Conservation (phyloP, 2,797 vertebrate genomes). For the Thamnophis elegans region DNA sequence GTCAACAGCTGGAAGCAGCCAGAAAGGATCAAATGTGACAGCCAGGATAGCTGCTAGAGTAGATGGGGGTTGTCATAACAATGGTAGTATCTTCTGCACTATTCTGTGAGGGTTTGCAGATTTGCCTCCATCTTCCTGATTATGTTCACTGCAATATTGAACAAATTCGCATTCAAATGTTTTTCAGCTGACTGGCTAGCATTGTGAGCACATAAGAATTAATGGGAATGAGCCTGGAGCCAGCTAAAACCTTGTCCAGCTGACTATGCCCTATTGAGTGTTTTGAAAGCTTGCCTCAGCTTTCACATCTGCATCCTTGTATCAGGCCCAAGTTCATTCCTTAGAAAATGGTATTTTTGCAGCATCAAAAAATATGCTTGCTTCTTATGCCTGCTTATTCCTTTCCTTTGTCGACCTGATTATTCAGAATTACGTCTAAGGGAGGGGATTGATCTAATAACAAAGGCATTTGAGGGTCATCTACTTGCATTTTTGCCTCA, state of each 20-base stretch:
- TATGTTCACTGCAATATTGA: neutral
- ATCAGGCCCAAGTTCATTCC: neutral
- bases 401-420: neutral
- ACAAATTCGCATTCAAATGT: neutral
- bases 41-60: conserved; percentile 85
- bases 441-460: neutral
- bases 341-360: neutral
- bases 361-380: neutral
- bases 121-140: neutral
- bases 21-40: conserved; percentile 79
- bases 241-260: neutral
- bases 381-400: neutral
- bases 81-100: conserved; percentile 84
- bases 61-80: conserved; percentile 84
- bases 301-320: neutral
- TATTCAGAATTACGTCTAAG: neutral
- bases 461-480: neutral
- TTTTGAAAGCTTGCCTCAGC: neutral
- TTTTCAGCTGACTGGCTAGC: neutral
- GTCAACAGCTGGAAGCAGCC: conserved; percentile 71
- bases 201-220: too few species aligned
- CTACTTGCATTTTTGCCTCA: neutral
- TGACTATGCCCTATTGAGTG: neutral
- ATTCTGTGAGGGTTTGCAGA: conserved; percentile 74
- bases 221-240: neutral